phyloP scores from a whole-genome alignment of 2,797 vertebrate species.

The Columba guinea region DNA sequence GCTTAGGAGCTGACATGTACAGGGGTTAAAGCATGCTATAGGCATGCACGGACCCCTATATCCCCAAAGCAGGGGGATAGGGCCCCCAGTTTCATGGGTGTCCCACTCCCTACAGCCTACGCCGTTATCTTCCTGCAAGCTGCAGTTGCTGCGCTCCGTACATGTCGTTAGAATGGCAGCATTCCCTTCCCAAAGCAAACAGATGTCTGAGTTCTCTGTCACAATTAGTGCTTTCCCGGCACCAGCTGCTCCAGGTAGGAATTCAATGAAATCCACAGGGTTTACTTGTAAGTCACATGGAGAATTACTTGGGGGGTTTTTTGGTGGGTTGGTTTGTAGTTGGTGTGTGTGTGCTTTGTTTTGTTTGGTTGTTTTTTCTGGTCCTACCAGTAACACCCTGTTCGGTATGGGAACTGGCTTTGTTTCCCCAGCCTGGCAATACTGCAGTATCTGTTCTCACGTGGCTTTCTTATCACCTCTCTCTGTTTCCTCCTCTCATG shows the following conservation, averaged over 20 bases:
- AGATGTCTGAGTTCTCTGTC: background rate
- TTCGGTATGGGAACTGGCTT: background rate
- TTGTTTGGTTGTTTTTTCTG: background rate
- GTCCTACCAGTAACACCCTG: background rate
- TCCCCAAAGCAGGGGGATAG: background rate
- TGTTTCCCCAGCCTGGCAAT: background rate
- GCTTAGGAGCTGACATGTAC: background rate
- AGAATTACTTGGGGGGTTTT: background rate
- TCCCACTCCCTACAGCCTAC: background rate
- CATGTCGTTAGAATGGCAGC: accelerated
- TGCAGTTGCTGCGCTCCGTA: background rate
- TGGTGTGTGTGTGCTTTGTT: background rate
- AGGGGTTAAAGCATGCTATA: background rate
- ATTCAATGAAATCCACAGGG: background rate
- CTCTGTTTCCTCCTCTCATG: background rate
- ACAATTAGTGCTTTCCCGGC: background rate
- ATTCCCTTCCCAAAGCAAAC: background rate
- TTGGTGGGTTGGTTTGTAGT: too few species aligned
- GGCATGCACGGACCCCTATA: background rate
- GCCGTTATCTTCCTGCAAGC: background rate
- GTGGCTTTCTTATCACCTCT: background rate
- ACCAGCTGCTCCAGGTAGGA: background rate
- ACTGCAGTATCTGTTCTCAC: background rate
- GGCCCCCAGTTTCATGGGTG: background rate
- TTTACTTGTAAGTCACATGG: background rate